Evolutionary conservation across 1,140 invertebrate species (phyloP).

Genomic region (Nautilus pompilius): DNA sequence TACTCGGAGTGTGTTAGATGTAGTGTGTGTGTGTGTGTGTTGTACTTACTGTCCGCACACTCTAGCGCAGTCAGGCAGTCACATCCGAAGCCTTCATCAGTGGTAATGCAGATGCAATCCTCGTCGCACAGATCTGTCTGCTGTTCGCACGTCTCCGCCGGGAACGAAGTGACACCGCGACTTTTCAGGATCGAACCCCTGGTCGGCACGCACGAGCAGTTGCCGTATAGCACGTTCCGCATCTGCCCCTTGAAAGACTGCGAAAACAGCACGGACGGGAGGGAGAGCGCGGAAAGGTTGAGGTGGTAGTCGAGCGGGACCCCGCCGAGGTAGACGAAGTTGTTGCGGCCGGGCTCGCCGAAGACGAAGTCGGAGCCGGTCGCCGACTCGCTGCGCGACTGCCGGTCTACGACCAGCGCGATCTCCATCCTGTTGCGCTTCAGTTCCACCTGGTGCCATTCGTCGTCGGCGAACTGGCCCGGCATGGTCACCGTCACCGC

Average conservation of each 20-base stretch:
- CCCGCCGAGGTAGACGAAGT: constrained; percentile 42
- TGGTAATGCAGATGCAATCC: constrained; percentile 35
- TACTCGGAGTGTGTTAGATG: too few relatives aligned
- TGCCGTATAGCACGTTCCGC: constrained; percentile 47
- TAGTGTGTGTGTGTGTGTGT: too few relatives aligned
- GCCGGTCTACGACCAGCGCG: constrained; percentile 34
- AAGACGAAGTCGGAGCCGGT: constrained; percentile 40
- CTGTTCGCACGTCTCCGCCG: constrained; percentile 37
- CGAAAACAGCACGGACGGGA: constrained; percentile 26
- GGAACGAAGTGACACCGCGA: constrained; percentile 10
- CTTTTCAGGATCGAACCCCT: constrained; percentile 30
- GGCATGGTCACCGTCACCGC: constrained; percentile 28
- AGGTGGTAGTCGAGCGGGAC: constrained; percentile 18
- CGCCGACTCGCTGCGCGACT: constrained; percentile 22
- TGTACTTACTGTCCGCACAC: constrained; percentile 29
- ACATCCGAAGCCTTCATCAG: constrained; percentile 26
- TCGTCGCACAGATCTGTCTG: constrained; percentile 32
- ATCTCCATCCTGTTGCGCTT: constrained; percentile 42
- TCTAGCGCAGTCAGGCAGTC: constrained; percentile 18
- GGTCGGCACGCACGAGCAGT: constrained; percentile 42
- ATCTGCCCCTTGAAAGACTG: constrained; percentile 29
- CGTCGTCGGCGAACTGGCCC: constrained; percentile 31
- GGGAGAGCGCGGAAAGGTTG: constrained; percentile 18
- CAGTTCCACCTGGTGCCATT: constrained; percentile 44
- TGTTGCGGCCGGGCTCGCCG: constrained; percentile 25